Conservation (phyloP, 2,888 invertebrate species). For the Terebella lapidaria region DNA sequence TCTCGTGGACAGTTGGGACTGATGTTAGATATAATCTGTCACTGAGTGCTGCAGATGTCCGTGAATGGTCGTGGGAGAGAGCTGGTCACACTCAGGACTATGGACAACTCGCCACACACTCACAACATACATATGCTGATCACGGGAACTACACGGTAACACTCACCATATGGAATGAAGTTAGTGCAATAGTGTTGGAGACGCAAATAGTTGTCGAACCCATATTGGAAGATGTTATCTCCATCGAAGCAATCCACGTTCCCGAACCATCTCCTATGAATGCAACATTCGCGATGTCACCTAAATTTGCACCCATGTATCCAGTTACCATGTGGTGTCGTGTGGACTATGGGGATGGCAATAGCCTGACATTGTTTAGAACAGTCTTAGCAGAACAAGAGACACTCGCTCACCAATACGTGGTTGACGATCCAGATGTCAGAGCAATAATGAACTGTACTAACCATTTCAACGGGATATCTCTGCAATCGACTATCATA, state of each 20-base stretch:
- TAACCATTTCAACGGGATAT: not conserved
- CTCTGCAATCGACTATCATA: not conserved
- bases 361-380: not conserved
- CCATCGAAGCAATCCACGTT: not conserved
- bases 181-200: not conserved
- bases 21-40: not conserved
- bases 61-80: not conserved
- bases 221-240: not conserved
- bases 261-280: not conserved
- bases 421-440: not conserved
- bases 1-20: not conserved
- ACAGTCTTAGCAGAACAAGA: not conserved
- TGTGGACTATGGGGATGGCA: not conserved
- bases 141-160: not conserved
- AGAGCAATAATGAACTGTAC: not conserved
- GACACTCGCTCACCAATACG: not conserved
- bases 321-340: not conserved
- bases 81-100: not conserved
- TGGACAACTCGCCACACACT: not conserved
- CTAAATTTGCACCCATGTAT: not conserved
- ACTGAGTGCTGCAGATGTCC: not conserved
- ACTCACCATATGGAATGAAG: not conserved
- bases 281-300: not conserved
- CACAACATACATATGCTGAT: not conserved
- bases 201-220: not conserved